These are phyloP conservation scores for Drosophila oshimai DNA, from an alignment of 1,140 invertebrate genomes.

Conservation along the genomic window DNA sequence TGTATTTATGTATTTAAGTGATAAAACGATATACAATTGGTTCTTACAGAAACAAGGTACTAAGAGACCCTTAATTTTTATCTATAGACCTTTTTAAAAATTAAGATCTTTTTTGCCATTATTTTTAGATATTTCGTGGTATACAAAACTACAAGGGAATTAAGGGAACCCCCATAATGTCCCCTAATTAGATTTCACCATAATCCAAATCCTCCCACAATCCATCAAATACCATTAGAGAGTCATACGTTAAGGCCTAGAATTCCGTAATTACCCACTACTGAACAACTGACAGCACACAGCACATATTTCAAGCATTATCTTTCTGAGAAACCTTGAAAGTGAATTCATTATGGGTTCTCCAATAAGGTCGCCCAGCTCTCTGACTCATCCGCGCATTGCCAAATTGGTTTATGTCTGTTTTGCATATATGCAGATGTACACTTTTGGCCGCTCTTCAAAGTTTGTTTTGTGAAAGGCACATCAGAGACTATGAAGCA, in stretches of 20 bases:
- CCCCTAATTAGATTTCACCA: background rate
- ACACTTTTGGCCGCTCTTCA: background rate
- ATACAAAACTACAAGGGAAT: too few species aligned
- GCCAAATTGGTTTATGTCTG: slow-evolving; percentile 35
- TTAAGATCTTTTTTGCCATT: too few species aligned
- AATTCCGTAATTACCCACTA: slow-evolving; percentile 24
- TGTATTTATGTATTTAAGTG: too few species aligned
- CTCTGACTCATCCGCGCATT: slow-evolving; percentile 36
- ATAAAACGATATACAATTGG: too few species aligned
- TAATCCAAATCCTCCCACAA: background rate
- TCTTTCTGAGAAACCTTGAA: slow-evolving; percentile 49
- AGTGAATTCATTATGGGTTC: slow-evolving; percentile 43
- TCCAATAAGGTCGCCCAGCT: slow-evolving; percentile 32
- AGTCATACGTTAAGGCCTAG: slow-evolving; percentile 25
- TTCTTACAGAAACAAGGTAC: too few species aligned
- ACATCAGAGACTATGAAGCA: slow-evolving; percentile 4
- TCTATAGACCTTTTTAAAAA: too few species aligned
- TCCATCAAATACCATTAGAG: slow-evolving; percentile 1
- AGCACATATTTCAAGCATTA: slow-evolving; percentile 27
- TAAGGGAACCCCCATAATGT: too few species aligned
- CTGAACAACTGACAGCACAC: background rate
- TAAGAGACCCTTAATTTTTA: too few species aligned
- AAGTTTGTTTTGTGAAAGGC: slow-evolving; percentile 58
- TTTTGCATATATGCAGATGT: slow-evolving; percentile 20
- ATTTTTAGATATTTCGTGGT: too few species aligned